These are phyloP conservation scores for Zosterops pallidus DNA, from an alignment of 2,113 vertebrate species.

Conservation along the genomic window DNA sequence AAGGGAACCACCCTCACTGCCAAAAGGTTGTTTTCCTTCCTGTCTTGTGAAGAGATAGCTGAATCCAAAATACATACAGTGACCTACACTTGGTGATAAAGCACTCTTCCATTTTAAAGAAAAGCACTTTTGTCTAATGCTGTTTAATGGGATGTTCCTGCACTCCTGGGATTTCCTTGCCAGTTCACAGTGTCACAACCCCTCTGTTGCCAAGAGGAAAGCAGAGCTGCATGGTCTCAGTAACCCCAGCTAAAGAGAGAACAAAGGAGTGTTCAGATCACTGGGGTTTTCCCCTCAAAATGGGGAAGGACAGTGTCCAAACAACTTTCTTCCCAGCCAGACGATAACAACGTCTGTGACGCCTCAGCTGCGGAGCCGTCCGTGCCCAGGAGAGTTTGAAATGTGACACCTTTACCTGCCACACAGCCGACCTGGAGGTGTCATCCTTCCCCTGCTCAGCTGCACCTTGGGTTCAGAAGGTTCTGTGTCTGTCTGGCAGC, in stretches of 20 bases:
- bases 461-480: neutral
- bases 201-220: neutral
- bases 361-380: neutral
- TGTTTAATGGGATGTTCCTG: conserved; percentile 30
- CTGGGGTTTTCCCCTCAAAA: neutral
- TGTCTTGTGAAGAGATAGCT: neutral
- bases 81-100: neutral
- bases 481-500: neutral
- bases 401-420: neutral
- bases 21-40: neutral
- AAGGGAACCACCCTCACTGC: neutral
- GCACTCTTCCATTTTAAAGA: neutral
- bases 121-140: neutral
- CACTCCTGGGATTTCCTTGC: conserved; percentile 20
- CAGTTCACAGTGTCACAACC: neutral
- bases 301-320: neutral
- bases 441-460: neutral
- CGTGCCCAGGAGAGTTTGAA: neutral
- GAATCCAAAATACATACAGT: neutral
- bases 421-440: neutral
- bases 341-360: neutral
- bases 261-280: neutral
- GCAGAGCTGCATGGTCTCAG: neutral
- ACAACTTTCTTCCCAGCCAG: neutral
- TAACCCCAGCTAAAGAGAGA: neutral